Evolutionary conservation across 2,888 invertebrate species (phyloP).

Genomic region (Standfussiana lucernea): DNA sequence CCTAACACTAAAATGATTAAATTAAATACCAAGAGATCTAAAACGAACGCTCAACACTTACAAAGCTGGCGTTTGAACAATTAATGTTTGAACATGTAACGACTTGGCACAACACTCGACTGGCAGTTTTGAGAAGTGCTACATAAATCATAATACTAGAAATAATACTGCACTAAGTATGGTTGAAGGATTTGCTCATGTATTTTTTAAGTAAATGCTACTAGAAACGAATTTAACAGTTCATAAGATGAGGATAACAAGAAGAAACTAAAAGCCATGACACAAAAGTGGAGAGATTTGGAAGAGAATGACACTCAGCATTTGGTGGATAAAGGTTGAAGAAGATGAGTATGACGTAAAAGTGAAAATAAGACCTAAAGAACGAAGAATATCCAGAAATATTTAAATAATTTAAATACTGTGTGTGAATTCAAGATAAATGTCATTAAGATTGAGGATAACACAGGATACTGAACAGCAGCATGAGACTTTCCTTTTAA

Average conservation of each 20-base stretch:
- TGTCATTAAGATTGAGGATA: too few relatives aligned
- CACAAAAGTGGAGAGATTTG: too few relatives aligned
- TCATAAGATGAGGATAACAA: too few relatives aligned
- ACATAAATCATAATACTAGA: conserved; percentile 49
- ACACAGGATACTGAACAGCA: background rate
- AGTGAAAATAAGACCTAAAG: background rate
- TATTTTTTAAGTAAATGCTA: background rate
- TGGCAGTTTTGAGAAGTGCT: conserved; percentile 44
- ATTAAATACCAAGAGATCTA: conserved; percentile 38
- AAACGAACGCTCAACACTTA: conserved; percentile 35
- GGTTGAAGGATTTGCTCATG: conserved; percentile 1
- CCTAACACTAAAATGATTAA: conserved; percentile 19
- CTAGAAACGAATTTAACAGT: background rate
- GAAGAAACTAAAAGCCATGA: too few relatives aligned
- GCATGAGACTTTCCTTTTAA: too few relatives aligned
- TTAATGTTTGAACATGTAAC: conserved; percentile 60
- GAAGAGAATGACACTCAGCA: too few relatives aligned
- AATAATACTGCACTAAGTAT: conserved; percentile 26
- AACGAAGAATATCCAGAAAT: background rate
- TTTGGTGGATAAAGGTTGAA: too few relatives aligned
- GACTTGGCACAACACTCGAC: conserved; percentile 51
- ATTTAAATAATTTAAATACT: background rate
- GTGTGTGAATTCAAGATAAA: background rate
- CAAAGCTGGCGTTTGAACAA: conserved; percentile 50
- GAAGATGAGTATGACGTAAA: background rate